Base-by-base conservation (phyloP, 2,888 invertebrate genomes). In the Timandra comae region DNA sequence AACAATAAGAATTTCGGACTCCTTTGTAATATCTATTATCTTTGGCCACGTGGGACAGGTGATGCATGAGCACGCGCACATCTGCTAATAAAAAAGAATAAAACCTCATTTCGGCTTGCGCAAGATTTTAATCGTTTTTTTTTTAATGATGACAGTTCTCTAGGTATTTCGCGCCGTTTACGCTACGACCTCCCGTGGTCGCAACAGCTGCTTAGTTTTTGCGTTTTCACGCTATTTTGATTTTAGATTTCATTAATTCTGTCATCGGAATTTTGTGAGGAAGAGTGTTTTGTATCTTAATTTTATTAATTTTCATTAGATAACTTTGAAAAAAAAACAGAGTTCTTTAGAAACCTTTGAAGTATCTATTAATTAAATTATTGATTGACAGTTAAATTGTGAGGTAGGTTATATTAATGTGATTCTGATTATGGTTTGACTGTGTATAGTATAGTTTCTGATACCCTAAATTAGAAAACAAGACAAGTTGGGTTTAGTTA, bases 31-130 rank as follows among this genome's bases (percentile, higher is more conserved):
- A 43, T 49, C 62, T 52, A 72, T 78, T 79, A 72, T 77, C 65
- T 71, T 67, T 66, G 61, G 66, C 71, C 9, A 10, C 24, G 9
- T 31, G 7, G 29, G 24, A 41, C 85, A 82, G 81, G 84, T 84
- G 84, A 74, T 81, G 50, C 84, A 84, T 39, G 64, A 65, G 81
- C 84, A 82, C 82, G 82, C 77, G 82, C 80, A 68, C 84, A 84
- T 61, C 84, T 84, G 84, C 70, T 54, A 43, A 63, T 50, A 75
- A 74, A 77, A 47, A 78, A 71, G 66, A n/a, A n/a, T n/a, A n/a
- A n/a, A n/a, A n/a, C n/a, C 39, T 37, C 43, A 56, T 58, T 61
- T 60, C 70, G 73, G 75, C 73, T 85, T 85, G 78, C 63, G 76
- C 75, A 85, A 85, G 82, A 82, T 82, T 79, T 68, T 80, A 81